Conservation (phyloP, 2,113 vertebrate species). For the Bagarius yarrelli region DNA sequence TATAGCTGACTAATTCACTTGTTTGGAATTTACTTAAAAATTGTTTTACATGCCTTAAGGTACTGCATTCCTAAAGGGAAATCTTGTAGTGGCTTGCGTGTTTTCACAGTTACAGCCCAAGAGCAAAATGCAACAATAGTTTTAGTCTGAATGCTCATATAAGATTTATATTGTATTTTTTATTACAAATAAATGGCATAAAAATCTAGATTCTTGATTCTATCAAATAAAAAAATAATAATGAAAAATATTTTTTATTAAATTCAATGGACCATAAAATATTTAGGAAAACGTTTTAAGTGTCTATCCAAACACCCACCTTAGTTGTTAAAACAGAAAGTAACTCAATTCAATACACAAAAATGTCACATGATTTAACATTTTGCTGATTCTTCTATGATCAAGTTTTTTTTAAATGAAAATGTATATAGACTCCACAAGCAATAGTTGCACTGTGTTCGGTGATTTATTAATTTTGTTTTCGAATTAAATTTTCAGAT, state of each 20-base stretch:
- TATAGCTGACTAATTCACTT: not conserved
- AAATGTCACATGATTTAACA: too few relatives aligned
- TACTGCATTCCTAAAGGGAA: not conserved
- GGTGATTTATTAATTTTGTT: not conserved
- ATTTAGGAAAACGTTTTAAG: too few relatives aligned
- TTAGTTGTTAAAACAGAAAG: too few relatives aligned
- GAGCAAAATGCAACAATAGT: not conserved
- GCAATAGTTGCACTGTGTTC: not conserved
- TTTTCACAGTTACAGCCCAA: not conserved
- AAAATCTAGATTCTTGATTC: too few relatives aligned
- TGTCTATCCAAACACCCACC: too few relatives aligned
- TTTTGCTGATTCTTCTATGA: too few relatives aligned
- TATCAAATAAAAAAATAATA: too few relatives aligned
- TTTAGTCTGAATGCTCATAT: not conserved
- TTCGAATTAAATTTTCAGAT: slow-evolving; percentile 52
- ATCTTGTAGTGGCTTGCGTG: not conserved
- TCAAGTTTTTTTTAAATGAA: too few relatives aligned
- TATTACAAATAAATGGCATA: not conserved
- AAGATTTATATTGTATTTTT: not conserved
- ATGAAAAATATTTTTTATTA: too few relatives aligned
- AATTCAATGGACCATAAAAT: too few relatives aligned
- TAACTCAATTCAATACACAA: too few relatives aligned
- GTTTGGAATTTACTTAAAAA: not conserved
- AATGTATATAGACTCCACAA: too few relatives aligned
- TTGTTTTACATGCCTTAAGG: not conserved